Evolutionary conservation across 2,888 invertebrate species (phyloP), one percentile per base, ranked within the genome.

Genomic region (Zeuzera pyrina): DNA sequence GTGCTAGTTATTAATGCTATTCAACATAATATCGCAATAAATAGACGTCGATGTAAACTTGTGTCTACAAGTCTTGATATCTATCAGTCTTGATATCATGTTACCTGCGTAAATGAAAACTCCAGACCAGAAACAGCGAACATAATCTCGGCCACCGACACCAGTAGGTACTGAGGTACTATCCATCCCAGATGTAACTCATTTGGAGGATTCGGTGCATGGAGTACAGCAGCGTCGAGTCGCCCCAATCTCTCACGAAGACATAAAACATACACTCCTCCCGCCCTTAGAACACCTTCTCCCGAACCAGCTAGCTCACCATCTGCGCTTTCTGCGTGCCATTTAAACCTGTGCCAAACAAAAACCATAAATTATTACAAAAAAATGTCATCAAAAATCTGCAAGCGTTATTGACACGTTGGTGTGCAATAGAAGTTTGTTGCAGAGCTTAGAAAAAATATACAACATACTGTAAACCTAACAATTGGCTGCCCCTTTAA

Each of bases 71-170:
- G 11, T 10, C 5, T 22, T 6, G 2, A n/a, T n/a, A n/a, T n/a
- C n/a, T n/a, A n/a, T n/a, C n/a, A n/a, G n/a, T n/a, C 92, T 91
- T 90, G 53, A 56, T 52, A 32, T 22, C 13, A 33, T n/a, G 12
- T 33, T 25, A 70, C 91, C 85, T 93, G 91, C 2, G 91, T 91
- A 57, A 93, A 94, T 1, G 93, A 91, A 66, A 94, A 94, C 53
- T 92, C 90, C 12, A 94, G 76, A 0, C 94, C 94, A 2, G 93
- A 91, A 3, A 94, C 88, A 1, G 92, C 91, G 57, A 94, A 92
- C 84, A 94, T 87, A 26, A 94, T 89, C 72, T 95, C 94, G 0
- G 91, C 93, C 2, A 90, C 62, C 0, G 94, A 93, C 32, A 95
- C 89, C 7, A 93, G 73, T 19, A 93, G 61, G 58, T 93, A 94